These are phyloP conservation scores for Mionectes olivaceus DNA, from an alignment of 2,797 vertebrate species.

Conservation along the genomic window DNA sequence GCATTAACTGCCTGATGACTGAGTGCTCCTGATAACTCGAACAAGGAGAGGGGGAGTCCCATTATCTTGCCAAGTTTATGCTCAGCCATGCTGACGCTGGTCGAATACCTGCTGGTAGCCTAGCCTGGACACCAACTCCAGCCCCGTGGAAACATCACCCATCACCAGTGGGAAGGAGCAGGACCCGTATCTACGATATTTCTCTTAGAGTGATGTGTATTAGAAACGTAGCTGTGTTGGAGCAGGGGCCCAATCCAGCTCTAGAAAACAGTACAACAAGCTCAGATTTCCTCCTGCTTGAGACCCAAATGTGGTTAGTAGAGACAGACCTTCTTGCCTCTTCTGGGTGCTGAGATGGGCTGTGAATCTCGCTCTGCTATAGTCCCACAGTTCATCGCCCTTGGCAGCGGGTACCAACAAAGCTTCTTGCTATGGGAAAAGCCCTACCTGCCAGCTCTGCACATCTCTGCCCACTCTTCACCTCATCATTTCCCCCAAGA, in stretches of 20 bases:
- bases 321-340: background rate
- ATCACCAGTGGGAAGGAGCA: background rate
- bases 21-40: background rate
- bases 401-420: background rate
- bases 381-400: background rate
- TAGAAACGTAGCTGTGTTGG: background rate
- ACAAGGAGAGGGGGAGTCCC: background rate
- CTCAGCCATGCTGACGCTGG: background rate
- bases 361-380: background rate
- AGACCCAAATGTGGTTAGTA: background rate
- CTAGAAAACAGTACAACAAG: background rate
- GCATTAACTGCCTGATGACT: background rate
- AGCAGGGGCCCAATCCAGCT: background rate
- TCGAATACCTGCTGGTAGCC: rapidly evolving
- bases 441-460: background rate
- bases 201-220: background rate
- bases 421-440: background rate
- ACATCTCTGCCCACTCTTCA: background rate
- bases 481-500: background rate
- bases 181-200: background rate
- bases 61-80: background rate
- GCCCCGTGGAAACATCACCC: background rate
- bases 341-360: background rate
- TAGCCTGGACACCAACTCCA: background rate
- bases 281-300: background rate